These are phyloP conservation scores for Coelogynopora nodosa DNA, from an alignment of 2,888 invertebrate genomes.

Conservation along the genomic window DNA sequence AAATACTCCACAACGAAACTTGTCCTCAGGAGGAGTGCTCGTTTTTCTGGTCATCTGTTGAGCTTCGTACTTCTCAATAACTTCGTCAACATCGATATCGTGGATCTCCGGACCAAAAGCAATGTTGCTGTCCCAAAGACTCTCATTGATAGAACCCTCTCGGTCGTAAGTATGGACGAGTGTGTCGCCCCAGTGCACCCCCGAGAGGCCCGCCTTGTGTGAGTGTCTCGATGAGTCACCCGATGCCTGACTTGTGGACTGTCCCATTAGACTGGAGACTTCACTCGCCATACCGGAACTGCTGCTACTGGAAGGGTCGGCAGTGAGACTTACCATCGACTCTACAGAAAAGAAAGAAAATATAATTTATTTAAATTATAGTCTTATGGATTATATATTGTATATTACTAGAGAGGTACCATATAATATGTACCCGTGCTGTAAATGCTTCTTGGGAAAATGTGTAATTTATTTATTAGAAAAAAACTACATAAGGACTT, in stretches of 20 bases:
- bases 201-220: background rate
- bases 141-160: background rate
- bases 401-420: no score
- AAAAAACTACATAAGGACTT: no score
- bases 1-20: background rate
- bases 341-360: no score
- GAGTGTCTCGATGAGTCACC: background rate
- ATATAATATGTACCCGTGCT: no score
- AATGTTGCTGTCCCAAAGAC: background rate
- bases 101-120: background rate
- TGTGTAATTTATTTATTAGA: no score
- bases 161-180: slow-evolving; percentile 14
- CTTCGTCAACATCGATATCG: slow-evolving; percentile 4
- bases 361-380: no score
- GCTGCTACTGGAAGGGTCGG: no score
- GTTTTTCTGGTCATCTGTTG: background rate
- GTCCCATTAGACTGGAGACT: background rate
- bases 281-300: background rate
- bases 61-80: background rate
- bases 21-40: background rate
- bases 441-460: no score
- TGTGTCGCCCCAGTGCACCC: slow-evolving; percentile 29
- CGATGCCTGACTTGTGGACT: background rate
- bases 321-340: no score
- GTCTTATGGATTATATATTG: no score